Evolutionary conservation across 2,797 vertebrate genomes (phyloP).

Genomic region (Halcyon smyrnensis): DNA sequence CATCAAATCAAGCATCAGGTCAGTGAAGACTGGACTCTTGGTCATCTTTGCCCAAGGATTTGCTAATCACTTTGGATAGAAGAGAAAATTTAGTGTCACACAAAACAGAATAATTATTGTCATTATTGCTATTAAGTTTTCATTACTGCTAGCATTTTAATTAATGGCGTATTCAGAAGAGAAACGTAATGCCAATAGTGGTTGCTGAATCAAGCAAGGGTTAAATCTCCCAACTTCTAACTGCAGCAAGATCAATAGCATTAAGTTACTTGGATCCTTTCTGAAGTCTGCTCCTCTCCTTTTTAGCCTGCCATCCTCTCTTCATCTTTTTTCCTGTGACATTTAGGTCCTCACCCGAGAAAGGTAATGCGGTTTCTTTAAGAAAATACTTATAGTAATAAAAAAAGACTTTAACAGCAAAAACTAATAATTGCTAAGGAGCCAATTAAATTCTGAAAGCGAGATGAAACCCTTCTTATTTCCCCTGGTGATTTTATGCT

Average conservation of each 20-base stretch:
- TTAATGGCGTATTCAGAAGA: conserved; percentile 1
- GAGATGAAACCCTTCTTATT: conserved; percentile 99
- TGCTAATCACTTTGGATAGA: background rate
- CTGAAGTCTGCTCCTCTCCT: conserved; percentile 69
- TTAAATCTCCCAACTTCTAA: conserved; percentile 73
- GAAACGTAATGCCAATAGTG: background rate
- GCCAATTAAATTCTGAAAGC: conserved; percentile 99
- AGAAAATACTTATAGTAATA: conserved; percentile 98
- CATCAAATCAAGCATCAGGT: background rate
- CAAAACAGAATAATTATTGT: background rate
- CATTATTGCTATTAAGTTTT: background rate
- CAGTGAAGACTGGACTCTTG: background rate
- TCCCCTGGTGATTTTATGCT: conserved; percentile 99
- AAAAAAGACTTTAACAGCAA: conserved; percentile 99
- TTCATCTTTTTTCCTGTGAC: conserved; percentile 72
- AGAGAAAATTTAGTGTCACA: background rate
- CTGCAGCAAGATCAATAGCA: conserved; percentile 69
- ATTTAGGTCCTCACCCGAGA: conserved; percentile 76
- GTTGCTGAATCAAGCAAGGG: conserved; percentile 52
- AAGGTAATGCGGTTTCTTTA: conserved; percentile 91
- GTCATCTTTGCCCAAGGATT: background rate
- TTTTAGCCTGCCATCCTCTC: conserved; percentile 49
- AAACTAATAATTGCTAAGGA: conserved; percentile 99
- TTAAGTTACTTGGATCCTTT: conserved; percentile 59
- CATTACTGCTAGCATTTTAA: background rate